These are phyloP conservation scores for Callaeas wilsoni DNA, from an alignment of 2,113 vertebrate genomes.

Conservation along the genomic window DNA sequence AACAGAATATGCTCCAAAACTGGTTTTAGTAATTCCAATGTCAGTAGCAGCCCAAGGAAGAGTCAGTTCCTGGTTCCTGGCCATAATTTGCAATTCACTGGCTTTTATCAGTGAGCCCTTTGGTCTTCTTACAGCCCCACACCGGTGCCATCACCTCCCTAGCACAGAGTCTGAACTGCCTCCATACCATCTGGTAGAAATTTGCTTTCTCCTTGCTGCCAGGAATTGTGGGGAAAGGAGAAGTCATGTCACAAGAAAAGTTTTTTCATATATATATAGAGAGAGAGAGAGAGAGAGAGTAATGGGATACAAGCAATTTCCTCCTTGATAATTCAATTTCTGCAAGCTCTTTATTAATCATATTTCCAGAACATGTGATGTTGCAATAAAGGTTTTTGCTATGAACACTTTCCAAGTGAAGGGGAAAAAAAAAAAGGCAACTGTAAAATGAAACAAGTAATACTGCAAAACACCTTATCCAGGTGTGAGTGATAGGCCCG, in stretches of 20 bases:
- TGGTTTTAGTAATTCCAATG: not conserved
- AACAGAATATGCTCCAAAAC: not conserved
- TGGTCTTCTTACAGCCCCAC: not conserved
- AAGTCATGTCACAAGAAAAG: not conserved
- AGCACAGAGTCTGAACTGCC: not conserved
- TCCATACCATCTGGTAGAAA: not conserved
- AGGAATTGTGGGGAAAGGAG: not conserved
- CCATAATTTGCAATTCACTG: not conserved
- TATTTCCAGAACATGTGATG: not conserved
- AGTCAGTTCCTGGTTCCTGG: not conserved
- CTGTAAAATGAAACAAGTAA: not conserved
- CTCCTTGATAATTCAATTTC: not conserved
- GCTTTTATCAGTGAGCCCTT: not conserved
- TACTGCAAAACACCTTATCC: not conserved
- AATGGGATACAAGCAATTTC: not conserved
- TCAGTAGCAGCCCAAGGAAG: not conserved
- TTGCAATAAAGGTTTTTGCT: not conserved
- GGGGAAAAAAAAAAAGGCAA: not conserved
- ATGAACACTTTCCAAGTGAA: not conserved
- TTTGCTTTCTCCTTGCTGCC: not conserved
- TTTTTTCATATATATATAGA: not conserved
- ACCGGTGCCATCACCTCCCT: not conserved
- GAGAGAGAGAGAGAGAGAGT: not conserved
- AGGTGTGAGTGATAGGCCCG: not conserved
- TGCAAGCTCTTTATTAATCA: not conserved